These are phyloP conservation scores for Drosophila phalerata DNA, from an alignment of 2,888 invertebrate genomes.

Conservation along the genomic window DNA sequence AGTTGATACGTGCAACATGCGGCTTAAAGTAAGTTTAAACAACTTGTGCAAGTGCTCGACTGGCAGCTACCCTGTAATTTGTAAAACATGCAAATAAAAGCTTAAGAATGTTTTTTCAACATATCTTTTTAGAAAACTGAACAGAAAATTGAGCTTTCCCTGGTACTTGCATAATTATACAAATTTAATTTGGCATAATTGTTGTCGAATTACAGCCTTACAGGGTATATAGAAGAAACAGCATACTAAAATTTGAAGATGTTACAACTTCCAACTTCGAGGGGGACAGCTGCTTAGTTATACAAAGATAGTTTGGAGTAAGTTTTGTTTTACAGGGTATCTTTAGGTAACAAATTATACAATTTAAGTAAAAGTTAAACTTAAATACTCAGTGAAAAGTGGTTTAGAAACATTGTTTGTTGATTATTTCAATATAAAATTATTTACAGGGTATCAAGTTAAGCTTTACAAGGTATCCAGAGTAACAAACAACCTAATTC, in stretches of 20 bases:
- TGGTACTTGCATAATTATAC: neutral
- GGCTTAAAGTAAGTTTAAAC: conserved; percentile 6
- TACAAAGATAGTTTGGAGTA: neutral
- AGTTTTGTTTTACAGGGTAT: neutral
- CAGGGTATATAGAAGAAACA: neutral
- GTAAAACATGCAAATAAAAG: neutral
- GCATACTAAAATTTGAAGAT: neutral
- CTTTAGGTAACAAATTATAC: neutral
- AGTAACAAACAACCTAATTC: no score
- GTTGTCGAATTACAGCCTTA: neutral
- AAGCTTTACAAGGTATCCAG: neutral
- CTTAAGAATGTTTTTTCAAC: neutral
- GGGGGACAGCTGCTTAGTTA: neutral
- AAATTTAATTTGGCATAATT: neutral
- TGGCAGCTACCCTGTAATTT: conserved; percentile 11
- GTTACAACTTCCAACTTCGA: neutral
- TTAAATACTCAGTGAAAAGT: no score
- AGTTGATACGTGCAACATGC: conserved; percentile 41
- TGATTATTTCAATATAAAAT: neutral
- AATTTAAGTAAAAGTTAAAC: no score
- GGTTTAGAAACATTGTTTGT: no score
- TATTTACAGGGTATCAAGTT: neutral
- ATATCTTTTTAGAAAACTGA: no score
- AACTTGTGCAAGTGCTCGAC: neutral
- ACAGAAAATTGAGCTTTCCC: neutral